Evolutionary conservation across 1,140 invertebrate species (phyloP), one percentile per base, ranked within the genome.

Genomic region (Macrobrachium rosenbergii): DNA sequence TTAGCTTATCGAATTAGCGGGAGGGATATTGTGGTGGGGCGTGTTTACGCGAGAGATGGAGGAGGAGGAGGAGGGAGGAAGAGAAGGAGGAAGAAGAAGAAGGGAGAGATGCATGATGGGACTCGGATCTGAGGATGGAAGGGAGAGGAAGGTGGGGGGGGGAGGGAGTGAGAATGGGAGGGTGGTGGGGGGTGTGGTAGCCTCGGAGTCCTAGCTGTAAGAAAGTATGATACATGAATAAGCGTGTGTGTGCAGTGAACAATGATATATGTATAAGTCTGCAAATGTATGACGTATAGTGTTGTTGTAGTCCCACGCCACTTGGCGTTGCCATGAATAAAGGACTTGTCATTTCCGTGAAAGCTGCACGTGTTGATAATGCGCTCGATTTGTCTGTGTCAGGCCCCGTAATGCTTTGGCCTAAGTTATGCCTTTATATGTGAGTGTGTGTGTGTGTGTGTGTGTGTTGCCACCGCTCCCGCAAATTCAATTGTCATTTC

Each of bases 361-460:
- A 87, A 82, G 85, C 76, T 82, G 78, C 85, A 87, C 85, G 85
- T 87, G 85, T 87, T 87, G 67, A 82, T 87, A 87, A 87, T 82
- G 78, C 69, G 58, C 37, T 67, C 85, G 67, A 72, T 82, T 69
- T 75, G 69, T 87, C 85, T 82, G 28, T 63, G 85, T 87, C 85
- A 19, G 67, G 28, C 63, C 63, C 62, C 83, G 60, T 86, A 86
- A 80, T 80, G 83, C 83, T 87, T 82, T 76, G 52, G 62, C 85
- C 64, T 87, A 75, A 81, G 81, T 87, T 82, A 87, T 87, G 78
- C 79, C 76, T 86, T 86, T 86, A 86, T 86, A 73, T 73, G 83
- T 37, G 28, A 2, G 28, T 37, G 28, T 37, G 28, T 37, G 28
- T 37, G 28, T 37, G 28, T 3, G 28, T 37, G 28, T 77, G 77